A percentile compares a stretch with the other conserved stretches of the same genome.
phyloP scores from a whole-genome alignment of 2,888 invertebrate genomes.

The Dromius quadrimaculatus region DNA sequence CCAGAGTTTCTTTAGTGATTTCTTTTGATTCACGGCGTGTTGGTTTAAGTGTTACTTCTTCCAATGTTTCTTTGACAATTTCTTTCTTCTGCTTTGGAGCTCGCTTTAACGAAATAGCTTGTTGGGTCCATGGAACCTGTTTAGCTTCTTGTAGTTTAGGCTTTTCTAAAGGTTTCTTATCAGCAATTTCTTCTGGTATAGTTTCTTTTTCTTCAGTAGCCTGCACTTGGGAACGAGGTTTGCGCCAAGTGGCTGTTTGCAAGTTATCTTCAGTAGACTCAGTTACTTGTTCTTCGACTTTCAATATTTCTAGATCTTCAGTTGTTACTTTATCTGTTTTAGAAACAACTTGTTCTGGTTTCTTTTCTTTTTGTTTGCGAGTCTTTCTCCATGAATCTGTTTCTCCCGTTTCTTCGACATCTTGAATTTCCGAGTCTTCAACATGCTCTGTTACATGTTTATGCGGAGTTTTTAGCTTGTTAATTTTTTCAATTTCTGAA shows the following conservation, averaged over 20 bases:
- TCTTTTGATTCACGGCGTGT: constrained; percentile 64
- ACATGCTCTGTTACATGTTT: constrained; percentile 53
- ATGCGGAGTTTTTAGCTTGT: constrained; percentile 43
- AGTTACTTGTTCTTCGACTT: constrained; percentile 59
- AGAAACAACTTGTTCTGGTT: constrained; percentile 53
- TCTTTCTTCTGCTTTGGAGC: constrained; percentile 63
- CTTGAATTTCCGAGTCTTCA: constrained; percentile 53
- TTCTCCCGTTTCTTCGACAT: constrained; percentile 40
- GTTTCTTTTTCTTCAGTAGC: constrained; percentile 36
- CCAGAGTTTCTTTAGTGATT: constrained; percentile 69
- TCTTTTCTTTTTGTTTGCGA: constrained; percentile 54
- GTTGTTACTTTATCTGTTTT: constrained; percentile 65
- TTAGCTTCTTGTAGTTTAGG: constrained; percentile 53
- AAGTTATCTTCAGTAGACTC: constrained; percentile 57
- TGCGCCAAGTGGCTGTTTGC: constrained; percentile 57
- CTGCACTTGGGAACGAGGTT: constrained; percentile 43
- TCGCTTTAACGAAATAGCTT: constrained; percentile 69
- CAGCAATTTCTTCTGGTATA: constrained; percentile 48
- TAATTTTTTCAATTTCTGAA: constrained; percentile 58
- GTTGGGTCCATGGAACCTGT: constrained; percentile 73
- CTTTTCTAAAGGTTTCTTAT: constrained; percentile 49
- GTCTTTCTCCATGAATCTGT: constrained; percentile 48
- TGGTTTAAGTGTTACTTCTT: constrained; percentile 70
- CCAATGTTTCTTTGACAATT: constrained; percentile 63
- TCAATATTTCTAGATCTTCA: constrained; percentile 59